Conservation (phyloP, 2,797 vertebrate species). For the Pseudocheirus occidentalis region DNA sequence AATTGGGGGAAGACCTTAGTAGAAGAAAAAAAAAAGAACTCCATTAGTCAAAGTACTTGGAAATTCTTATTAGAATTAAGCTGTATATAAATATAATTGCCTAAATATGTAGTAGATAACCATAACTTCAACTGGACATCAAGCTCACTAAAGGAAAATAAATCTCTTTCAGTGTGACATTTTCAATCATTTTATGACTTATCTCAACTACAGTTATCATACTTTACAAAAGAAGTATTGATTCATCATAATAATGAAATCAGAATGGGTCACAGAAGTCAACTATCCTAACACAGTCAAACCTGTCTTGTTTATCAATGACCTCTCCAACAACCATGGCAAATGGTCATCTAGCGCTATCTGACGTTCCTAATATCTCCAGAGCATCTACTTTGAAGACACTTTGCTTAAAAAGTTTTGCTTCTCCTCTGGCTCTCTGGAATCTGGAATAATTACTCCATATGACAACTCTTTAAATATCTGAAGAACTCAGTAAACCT, state of each 20-base stretch:
- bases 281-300: background rate
- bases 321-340: background rate
- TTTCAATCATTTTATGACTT: background rate
- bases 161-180: background rate
- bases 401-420: background rate
- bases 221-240: background rate
- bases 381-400: background rate
- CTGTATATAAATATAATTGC: conserved; percentile 30
- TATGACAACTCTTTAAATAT: background rate
- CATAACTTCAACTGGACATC: background rate
- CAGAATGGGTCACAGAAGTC: background rate
- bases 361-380: background rate
- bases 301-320: background rate
- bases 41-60: conserved; percentile 29
- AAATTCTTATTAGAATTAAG: conserved; percentile 33
- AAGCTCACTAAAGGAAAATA: background rate
- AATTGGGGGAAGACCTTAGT: conserved; percentile 89
- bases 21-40: conserved; percentile 58
- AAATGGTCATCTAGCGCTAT: background rate
- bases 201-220: background rate
- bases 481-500: background rate
- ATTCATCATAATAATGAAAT: background rate
- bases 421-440: background rate
- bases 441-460: background rate
- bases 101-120: background rate